Percentiles rank a stretch among this genome's conserved stretches.
Evolutionary conservation across 2,888 invertebrate species (phyloP).

Genomic region (Nephrotoma guestfalica): DNA sequence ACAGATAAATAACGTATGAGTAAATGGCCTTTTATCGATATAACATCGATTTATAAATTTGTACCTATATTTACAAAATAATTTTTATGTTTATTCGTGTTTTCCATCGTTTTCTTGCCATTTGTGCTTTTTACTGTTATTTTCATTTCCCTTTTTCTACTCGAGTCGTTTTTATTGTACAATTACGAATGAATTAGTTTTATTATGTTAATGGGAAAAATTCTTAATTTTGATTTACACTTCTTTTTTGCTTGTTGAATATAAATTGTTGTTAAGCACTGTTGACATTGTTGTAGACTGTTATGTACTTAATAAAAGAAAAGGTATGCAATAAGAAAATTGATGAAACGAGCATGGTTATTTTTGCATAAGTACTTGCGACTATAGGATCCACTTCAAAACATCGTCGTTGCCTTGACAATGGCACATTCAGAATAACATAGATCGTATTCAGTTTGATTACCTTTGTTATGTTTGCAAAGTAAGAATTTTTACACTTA

Average conservation of each 20-base stretch:
- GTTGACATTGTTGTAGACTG: neutral
- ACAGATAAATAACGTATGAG: no score
- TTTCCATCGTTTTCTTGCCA: neutral
- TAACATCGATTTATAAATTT: neutral
- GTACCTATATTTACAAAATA: neutral
- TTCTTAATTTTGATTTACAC: neutral
- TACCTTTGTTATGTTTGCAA: no score
- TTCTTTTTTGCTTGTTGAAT: neutral
- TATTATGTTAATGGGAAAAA: neutral
- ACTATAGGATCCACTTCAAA: no score
- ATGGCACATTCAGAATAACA: no score
- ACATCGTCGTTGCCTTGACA: no score
- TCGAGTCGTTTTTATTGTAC: neutral
- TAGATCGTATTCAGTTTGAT: no score
- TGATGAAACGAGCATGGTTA: neutral
- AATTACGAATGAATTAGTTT: neutral
- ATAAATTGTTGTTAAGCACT: neutral
- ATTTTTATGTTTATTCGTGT: neutral
- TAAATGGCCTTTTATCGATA: no score
- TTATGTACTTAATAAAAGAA: neutral
- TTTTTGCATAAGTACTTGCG: no score
- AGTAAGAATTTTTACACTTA: no score
- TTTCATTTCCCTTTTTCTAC: neutral
- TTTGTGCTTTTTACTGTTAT: neutral
- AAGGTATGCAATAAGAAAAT: neutral